Base-by-base conservation (phyloP, 2,888 invertebrate genomes). In the Nemoura dubitans region DNA sequence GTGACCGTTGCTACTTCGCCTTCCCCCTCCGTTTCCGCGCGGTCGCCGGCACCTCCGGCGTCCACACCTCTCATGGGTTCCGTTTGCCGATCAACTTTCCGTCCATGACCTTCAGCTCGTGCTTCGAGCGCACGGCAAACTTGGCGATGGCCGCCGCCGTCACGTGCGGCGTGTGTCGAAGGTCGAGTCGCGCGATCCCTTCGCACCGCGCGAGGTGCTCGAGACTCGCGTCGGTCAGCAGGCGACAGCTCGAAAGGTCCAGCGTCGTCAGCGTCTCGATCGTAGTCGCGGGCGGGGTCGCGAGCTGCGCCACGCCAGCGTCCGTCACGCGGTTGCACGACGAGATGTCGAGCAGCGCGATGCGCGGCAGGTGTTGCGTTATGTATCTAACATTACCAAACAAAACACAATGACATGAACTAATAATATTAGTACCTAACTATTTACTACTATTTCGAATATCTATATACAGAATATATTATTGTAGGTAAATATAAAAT, bases 301-400 rank as follows among this genome's bases (percentile, higher is more conserved):
- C 96, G 81, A 98, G 93, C 91, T 97, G 97, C 30, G 97, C 97
- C 84, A 98, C 96, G 83, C 98, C 98, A 16, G 97, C 97, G 91
- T 98, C 98, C 0, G 97, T 97, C 77, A 98, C 94, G 29, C 97
- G 94, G 87, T 96, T 95, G 91, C 98, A 98, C 86, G 97, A 96
- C 88, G 97, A 94, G 89, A 98, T 93, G 92, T 97, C 97, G 89
- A 98, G 92, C 89, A 95, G 94, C 87, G 94, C 93, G 86, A 98
- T 92, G 89, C 94, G 94, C 0, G 96, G 96, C 86, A 97, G 90
- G 88, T 96, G 96, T 92, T 97, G 95, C 0, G 95, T 95, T 7
- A 96, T 94, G 89, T 95, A n/a, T n/a, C n/a, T n/a, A n/a, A n/a
- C n/a, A n/a, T n/a, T n/a, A n/a, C n/a, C n/a, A n/a, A n/a, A n/a